phyloP scores from a whole-genome alignment of 2,797 vertebrate species.

The Phataginus tricuspis region DNA sequence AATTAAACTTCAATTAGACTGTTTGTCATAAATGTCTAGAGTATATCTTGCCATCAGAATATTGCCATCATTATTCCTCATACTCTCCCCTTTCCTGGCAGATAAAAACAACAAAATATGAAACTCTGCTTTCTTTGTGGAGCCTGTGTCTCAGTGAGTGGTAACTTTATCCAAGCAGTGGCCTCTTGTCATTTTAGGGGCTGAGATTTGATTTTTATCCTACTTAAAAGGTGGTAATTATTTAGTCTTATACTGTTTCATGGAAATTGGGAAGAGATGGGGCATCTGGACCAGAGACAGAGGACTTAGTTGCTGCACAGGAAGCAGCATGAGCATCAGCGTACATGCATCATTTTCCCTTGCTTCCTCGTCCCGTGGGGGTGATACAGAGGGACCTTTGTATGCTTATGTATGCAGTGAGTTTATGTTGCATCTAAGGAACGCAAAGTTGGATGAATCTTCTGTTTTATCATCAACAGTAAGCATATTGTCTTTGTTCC shows the following conservation, averaged over 20 bases:
- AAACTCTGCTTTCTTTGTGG: neutral
- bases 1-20: neutral
- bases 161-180: neutral
- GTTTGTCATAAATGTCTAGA: neutral
- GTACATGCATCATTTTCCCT: neutral
- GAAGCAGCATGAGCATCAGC: neutral
- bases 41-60: neutral
- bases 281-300: neutral
- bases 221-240: neutral
- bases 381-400: no score
- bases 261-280: neutral
- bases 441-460: neutral
- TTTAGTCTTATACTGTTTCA: neutral
- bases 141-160: neutral
- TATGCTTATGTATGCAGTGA: neutral
- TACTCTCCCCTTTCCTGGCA: neutral
- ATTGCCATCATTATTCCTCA: neutral
- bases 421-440: neutral
- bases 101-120: neutral
- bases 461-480: neutral
- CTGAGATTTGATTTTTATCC: constrained; percentile 25
- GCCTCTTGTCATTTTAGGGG: neutral
- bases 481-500: neutral
- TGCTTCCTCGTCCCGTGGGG: neutral
- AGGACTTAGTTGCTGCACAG: neutral